Base-by-base conservation (phyloP, 2,113 vertebrate species). In the Peromyscus polionotus region DNA sequence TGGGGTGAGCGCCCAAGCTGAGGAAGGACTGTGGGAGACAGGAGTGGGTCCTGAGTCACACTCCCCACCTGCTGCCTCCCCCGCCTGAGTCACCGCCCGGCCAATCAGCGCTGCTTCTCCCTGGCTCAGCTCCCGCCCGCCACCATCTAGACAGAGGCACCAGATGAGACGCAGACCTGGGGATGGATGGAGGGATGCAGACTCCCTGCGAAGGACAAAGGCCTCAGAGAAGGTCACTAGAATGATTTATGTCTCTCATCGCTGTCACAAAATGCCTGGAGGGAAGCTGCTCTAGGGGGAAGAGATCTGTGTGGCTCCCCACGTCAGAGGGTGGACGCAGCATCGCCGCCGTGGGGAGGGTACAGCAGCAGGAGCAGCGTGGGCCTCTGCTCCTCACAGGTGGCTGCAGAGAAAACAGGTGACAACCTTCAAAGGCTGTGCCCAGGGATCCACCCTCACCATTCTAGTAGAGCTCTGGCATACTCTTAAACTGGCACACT, bases 151-250 rank as follows among this genome's bases (percentile, higher is more conserved):
- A 57, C 20, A 20, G 54, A 28, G 84, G 65, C 75, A 24, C 45
- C 0, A 1, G 24, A 31, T 31, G n/a, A 70, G 33, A 11, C 2
- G 3, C n/a, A 9, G 28, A n/a, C 12, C 0, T 0, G 4, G 31
- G 39, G 61, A 63, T 13, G 39, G 61, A 63, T 13, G 5, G 63
- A 4, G 0, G 4, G 22, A 36, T 61, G 4, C 16, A 31, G 45
- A 42, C 24, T 3, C 16, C 4, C 48, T n/a, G 36, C 26, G 3
- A 28, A 5, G 31, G 5, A 16, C 75, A 42, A 26, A 51, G 28
- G 59, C 11, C 81, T 12, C 59, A 75, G 75, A 81, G 20, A 51
- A 57, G 61, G 22, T 57, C 88, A 36, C 51, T 0, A 10, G 59
- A 11, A 26, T 4, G 5, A 14, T 20, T 67, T 68, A 36, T 42